phyloP scores from a whole-genome alignment of 2,797 vertebrate species.

The Rhinoraja longicauda region DNA sequence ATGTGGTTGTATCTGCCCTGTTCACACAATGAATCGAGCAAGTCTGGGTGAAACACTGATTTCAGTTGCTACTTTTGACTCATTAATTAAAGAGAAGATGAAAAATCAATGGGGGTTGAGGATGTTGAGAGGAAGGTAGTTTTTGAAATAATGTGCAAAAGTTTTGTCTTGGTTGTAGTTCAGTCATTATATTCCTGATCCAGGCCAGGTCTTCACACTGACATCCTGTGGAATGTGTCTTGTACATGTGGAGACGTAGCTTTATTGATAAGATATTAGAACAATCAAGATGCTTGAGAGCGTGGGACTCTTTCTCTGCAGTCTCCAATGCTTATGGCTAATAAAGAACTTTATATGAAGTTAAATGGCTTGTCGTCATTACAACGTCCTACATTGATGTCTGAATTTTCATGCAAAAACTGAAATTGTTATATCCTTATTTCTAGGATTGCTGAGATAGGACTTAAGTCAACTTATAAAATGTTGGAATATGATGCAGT shows the following conservation, averaged over 20 bases:
- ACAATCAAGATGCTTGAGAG: no score
- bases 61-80: background rate
- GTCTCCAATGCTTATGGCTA: no score
- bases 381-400: no score
- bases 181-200: no score
- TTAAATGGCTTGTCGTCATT: no score
- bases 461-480: constrained; percentile 34
- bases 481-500: constrained; percentile 63
- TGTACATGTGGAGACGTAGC: no score
- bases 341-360: no score
- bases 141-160: background rate
- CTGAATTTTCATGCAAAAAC: constrained; percentile 55
- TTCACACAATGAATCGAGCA: background rate
- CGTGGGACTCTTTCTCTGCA: no score
- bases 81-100: background rate
- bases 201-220: no score
- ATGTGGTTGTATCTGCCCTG: background rate
- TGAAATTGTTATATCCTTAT: constrained; percentile 23
- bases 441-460: constrained; percentile 50
- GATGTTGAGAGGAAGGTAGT: background rate
- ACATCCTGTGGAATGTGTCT: no score
- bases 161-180: constrained; percentile 41
- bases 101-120: background rate
- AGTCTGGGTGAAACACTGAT: background rate
- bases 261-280: no score